phyloP scores from a whole-genome alignment of 2,113 vertebrate species.

The Crocuta crocuta region DNA sequence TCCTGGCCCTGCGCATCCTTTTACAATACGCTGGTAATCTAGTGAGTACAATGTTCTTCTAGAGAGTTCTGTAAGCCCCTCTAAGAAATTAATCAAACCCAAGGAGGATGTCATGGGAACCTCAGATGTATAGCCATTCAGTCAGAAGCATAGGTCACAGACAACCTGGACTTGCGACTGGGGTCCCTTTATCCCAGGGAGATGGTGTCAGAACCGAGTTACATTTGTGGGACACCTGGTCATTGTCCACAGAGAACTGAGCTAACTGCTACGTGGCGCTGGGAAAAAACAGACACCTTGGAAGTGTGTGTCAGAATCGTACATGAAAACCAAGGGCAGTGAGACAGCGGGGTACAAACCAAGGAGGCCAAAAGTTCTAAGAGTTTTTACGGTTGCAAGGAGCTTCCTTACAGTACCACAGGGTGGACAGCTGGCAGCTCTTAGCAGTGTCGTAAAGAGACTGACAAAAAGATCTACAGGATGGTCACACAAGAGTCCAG shows the following conservation, averaged over 20 bases:
- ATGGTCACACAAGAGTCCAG: neutral
- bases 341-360: neutral
- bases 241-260: neutral
- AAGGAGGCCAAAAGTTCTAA: neutral
- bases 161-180: neutral
- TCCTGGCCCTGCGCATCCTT: neutral
- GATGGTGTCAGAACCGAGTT: neutral
- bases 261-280: neutral
- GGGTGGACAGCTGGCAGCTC: constrained; percentile 56
- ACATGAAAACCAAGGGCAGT: neutral
- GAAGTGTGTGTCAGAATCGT: neutral
- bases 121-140: neutral
- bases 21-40: neutral
- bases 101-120: neutral
- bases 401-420: constrained; percentile 57
- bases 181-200: neutral
- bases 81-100: neutral
- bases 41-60: neutral
- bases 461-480: neutral
- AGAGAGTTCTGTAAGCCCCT: neutral
- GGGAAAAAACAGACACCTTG: neutral
- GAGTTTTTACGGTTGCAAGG: neutral
- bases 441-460: neutral
- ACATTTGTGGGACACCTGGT: neutral
- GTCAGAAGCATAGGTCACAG: neutral